Conservation (phyloP, 1,140 invertebrate species). For the Apis dorsata region DNA sequence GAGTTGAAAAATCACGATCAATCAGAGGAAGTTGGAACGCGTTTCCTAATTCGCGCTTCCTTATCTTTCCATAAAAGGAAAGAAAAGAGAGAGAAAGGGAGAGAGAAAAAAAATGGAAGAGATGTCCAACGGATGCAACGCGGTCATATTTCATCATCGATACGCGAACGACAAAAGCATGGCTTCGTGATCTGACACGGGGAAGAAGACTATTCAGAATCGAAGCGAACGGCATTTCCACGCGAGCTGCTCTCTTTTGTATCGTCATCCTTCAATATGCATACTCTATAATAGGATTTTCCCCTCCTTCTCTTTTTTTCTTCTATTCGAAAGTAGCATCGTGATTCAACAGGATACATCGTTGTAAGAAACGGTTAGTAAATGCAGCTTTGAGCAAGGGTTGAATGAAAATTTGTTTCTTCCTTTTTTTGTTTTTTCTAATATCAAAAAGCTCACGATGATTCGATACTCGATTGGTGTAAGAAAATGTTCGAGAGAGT, state of each 20-base stretch:
- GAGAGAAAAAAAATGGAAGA: no score
- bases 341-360: not conserved
- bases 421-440: not conserved
- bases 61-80: not conserved
- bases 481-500: no score
- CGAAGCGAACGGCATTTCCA: constrained; percentile 23
- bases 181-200: constrained; percentile 30
- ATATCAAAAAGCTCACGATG: not conserved
- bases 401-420: not conserved
- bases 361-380: not conserved
- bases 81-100: not conserved
- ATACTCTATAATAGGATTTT: constrained; percentile 26
- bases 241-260: constrained; percentile 37
- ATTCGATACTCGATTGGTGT: no score
- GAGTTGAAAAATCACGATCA: not conserved
- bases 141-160: constrained; percentile 39
- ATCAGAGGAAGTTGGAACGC: not conserved
- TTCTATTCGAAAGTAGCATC: not conserved
- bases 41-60: not conserved
- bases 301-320: no score
- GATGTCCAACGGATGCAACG: constrained; percentile 7
- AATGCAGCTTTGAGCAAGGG: not conserved
- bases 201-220: constrained; percentile 33
- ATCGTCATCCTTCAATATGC: constrained; percentile 10
- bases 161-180: constrained; percentile 32